Conservation (phyloP, 2,113 vertebrate genomes). For the Triplophysa tibetana region DNA sequence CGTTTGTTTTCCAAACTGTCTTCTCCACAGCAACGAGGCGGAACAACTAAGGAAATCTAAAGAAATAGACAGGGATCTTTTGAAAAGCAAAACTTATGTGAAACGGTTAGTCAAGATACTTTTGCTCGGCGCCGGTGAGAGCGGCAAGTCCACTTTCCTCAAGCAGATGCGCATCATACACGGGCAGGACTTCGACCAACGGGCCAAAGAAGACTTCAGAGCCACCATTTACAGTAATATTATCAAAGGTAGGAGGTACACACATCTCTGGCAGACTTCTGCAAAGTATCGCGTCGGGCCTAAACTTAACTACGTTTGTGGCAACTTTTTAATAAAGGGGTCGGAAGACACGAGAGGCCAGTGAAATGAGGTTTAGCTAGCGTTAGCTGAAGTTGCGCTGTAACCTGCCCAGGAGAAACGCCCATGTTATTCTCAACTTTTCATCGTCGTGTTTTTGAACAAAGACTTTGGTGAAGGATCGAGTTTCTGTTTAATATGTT, state of each 20-base stretch:
- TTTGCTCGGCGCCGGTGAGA: slow-evolving; percentile 91
- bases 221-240: slow-evolving; percentile 94
- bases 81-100: slow-evolving; percentile 87
- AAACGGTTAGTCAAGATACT: slow-evolving; percentile 92
- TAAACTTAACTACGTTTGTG: background rate
- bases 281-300: background rate
- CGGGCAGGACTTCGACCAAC: slow-evolving; percentile 91
- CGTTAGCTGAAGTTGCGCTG: slow-evolving; percentile 45
- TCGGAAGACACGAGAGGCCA: background rate
- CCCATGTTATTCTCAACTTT: slow-evolving; percentile 68
- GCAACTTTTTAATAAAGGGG: background rate
- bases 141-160: slow-evolving; percentile 96
- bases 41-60: slow-evolving; percentile 90
- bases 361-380: slow-evolving; percentile 36
- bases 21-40: slow-evolving; percentile 86
- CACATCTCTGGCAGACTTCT: background rate
- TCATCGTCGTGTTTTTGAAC: slow-evolving; percentile 32
- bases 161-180: slow-evolving; percentile 99
- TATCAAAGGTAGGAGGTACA: slow-evolving; percentile 81
- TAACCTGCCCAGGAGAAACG: slow-evolving; percentile 66
- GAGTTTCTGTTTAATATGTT: background rate
- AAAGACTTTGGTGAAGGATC: background rate
- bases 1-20: slow-evolving; percentile 89
- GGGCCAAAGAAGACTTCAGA: slow-evolving; percentile 89
- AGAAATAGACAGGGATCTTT: slow-evolving; percentile 88